Base-by-base conservation (phyloP, 23 tunicate species). In the Clavelina lepadiformis region DNA sequence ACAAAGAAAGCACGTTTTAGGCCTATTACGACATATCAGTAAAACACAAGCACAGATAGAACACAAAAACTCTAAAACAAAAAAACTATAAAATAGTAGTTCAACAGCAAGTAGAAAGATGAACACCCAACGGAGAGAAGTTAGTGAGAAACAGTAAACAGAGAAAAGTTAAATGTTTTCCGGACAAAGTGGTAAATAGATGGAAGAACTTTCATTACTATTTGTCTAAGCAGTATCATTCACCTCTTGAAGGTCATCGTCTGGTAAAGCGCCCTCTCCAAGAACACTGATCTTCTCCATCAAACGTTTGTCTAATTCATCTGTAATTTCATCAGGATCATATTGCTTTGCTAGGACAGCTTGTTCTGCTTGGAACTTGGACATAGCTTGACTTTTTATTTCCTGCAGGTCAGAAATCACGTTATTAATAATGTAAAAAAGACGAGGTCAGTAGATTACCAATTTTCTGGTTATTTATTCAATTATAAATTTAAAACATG, bases 251-350 rank as follows among this genome's bases (percentile, higher is more conserved):
- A 86, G 65, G 0, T 86, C 31, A 0, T 86, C 80, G 3, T 55
- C 76, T 23, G 57, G 22, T 33, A 86, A 65, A 32, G 86, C 95
- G 23, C 95, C 95, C 1, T 50, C 66, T 31, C 95, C 95, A n/a
- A 78, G 59, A 56, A 60, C 85, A 33, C 86, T 79, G 21, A 86
- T 78, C 56, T 77, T 86, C 61, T 30, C 52, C 3, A 86, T 72
- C 38, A 78, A 45, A 26, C 95, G 38, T 0, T 34, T 51, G 25
- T 56, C 44, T 1, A 19, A 38, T 5, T 78, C 32, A 45, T 81
- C 96, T n/a, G 36, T 68, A 8, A 85, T 63, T 35, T 85, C 79
- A 26, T 51, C 49, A 19, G 65, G 63, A 35, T 88, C 88, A 50
- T 58, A 75, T 44, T 63, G 58, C 63, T 80, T 68, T 0, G 96